A percentile compares a stretch with the other conserved stretches of the same genome.
Conservation (phyloP, 2,113 vertebrate genomes). For the Callithrix jacchus region DNA sequence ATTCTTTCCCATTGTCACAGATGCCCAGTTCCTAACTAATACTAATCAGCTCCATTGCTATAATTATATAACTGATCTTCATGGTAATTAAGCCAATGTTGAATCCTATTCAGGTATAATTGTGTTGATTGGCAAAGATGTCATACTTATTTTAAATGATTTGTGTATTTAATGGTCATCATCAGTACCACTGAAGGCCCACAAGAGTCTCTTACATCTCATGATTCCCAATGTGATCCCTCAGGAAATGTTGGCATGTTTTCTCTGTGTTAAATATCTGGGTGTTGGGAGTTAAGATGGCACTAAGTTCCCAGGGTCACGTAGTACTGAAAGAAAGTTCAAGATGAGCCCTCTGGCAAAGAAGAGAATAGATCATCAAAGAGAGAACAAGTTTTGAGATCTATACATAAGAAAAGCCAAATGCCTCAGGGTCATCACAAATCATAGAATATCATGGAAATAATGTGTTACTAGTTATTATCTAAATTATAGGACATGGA, state of each 20-base stretch:
- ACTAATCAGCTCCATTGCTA: neutral
- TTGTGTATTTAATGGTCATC: neutral
- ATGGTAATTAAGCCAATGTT: neutral
- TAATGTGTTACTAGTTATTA: neutral
- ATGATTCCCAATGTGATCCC: neutral
- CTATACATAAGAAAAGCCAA: neutral
- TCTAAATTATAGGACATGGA: neutral
- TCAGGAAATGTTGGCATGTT: neutral
- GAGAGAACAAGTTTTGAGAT: constrained; percentile 25
- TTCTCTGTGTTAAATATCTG: neutral
- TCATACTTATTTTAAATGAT: neutral
- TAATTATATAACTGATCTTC: neutral
- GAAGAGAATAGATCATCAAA: neutral
- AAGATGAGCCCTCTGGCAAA: neutral
- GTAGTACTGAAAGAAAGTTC: neutral
- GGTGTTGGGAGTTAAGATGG: neutral
- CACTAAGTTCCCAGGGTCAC: neutral
- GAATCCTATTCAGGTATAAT: neutral
- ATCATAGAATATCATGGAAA: neutral
- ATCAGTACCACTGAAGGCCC: neutral
- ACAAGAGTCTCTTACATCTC: neutral
- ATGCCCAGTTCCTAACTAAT: neutral
- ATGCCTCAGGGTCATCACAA: neutral
- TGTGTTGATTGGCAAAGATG: neutral
- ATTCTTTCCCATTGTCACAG: neutral